These are phyloP conservation scores for Pristiophorus japonicus DNA, from an alignment of 2,113 vertebrate genomes.

Conservation along the genomic window DNA sequence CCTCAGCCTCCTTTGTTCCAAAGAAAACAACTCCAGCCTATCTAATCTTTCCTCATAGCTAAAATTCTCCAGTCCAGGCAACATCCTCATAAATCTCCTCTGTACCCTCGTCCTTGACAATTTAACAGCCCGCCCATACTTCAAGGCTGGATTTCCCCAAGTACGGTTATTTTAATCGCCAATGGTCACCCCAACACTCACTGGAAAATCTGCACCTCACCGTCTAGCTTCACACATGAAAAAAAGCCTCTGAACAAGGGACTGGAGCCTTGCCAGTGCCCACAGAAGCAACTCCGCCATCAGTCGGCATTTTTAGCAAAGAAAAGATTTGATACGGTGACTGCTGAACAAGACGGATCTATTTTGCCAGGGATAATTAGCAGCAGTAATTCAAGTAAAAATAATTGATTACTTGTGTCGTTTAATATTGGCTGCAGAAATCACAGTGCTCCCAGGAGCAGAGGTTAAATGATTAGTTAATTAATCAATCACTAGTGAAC, in stretches of 20 bases:
- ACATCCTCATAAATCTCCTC: too few species aligned
- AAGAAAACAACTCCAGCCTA: too few species aligned
- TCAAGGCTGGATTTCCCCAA: neutral
- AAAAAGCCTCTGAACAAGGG: neutral
- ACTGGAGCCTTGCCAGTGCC: neutral
- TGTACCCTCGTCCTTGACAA: neutral
- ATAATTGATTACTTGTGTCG: constrained; percentile 21
- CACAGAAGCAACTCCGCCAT: neutral
- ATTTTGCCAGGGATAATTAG: constrained; percentile 21
- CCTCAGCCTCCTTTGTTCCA: too few species aligned
- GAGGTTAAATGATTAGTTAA: constrained; percentile 29
- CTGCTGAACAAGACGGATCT: neutral
- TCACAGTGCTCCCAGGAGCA: neutral
- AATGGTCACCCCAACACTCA: neutral
- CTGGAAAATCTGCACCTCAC: too few species aligned
- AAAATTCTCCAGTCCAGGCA: too few species aligned
- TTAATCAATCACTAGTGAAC: constrained; percentile 1
- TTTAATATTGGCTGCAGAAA: neutral
- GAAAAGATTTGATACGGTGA: constrained; percentile 9
- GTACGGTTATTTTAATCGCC: neutral
- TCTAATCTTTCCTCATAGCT: too few species aligned
- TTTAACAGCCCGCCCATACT: neutral
- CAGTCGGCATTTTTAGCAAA: neutral
- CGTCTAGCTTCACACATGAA: neutral
- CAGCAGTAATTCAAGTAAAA: neutral